Conservation (phyloP, 1,140 invertebrate species). For the Magallana ariakensis region DNA sequence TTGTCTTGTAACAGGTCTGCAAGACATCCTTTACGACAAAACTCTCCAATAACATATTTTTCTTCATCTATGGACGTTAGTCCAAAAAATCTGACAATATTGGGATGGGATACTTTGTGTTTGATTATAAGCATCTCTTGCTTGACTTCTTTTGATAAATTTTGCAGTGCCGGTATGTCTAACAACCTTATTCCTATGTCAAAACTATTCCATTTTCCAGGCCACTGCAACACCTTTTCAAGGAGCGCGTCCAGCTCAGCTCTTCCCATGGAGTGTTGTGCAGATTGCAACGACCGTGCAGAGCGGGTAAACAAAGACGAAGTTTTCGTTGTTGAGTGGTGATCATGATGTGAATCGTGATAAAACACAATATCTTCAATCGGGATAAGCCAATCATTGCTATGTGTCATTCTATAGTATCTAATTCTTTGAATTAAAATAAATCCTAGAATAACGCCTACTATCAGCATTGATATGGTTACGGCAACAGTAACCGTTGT, state of each 20-base stretch:
- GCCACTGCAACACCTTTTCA: slow-evolving; percentile 72
- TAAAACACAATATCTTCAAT: slow-evolving; percentile 73
- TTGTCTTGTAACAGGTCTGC: slow-evolving; percentile 69
- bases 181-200: slow-evolving; percentile 59
- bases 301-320: neutral
- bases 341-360: slow-evolving; percentile 57
- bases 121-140: slow-evolving; percentile 67
- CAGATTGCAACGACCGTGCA: slow-evolving; percentile 18
- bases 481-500: slow-evolving; percentile 55
- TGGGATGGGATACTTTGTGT: slow-evolving; percentile 66
- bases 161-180: slow-evolving; percentile 52
- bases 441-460: slow-evolving; percentile 46
- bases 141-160: slow-evolving; percentile 56
- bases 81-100: slow-evolving; percentile 73
- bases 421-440: slow-evolving; percentile 56
- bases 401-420: slow-evolving; percentile 65
- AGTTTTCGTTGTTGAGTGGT: neutral
- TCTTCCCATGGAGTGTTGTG: neutral
- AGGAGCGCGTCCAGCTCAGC: neutral
- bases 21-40: slow-evolving; percentile 69
- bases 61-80: slow-evolving; percentile 67
- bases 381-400: slow-evolving; percentile 70
- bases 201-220: slow-evolving; percentile 67
- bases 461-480: slow-evolving; percentile 52
- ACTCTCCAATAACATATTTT: slow-evolving; percentile 69